Base-by-base conservation (phyloP, 2,888 invertebrate species). In the Smittia aterrima region DNA sequence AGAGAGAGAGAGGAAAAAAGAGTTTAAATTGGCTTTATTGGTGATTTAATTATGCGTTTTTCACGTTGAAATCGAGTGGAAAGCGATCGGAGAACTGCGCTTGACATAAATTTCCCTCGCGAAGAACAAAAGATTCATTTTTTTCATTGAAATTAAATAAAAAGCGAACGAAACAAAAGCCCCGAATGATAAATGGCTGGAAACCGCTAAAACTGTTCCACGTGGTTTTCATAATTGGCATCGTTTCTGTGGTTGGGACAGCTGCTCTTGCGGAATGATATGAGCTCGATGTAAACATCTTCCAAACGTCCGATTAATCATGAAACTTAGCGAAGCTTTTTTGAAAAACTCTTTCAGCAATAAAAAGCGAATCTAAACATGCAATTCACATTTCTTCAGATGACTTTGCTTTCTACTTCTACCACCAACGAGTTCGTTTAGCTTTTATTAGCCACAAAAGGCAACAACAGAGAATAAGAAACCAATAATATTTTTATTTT, bases 401-500 rank as follows among this genome's bases (percentile, higher is more conserved):
- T 22, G 27, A 1, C 22, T 13, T 64, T n/a, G 3, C 13, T 13
- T 22, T 9, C 20, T 13, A 22, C 20, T 64, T 64, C 27, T 16
- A 25, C 32, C 32, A 32, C 32, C 32, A 9, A 32, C 32, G 32
- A 6, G 32, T 9, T 32, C 32, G 32, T 32, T 32, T 27, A 64
- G 9, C 53, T 66, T 74, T 74, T 74, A 74, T 74, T 74, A 66
- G 62, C 74, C 74, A 54, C 74, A 74, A 66, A 74, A 74, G 66
- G 66, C 62, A 74, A 66, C n/a, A 62, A 72, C 47, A 70, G 16
- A n/a, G n/a, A 70, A 47, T 22, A 64, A 66, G 53, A 74, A 72
- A 72, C 72, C 72, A 72, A 72, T 72, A 72, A 72, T 72, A 72
- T 40, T 68, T 40, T 54, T 18, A 27, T 71, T 68, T 54, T 71